phyloP scores from a whole-genome alignment of 2,797 vertebrate species.

The Chelonia mydas region DNA sequence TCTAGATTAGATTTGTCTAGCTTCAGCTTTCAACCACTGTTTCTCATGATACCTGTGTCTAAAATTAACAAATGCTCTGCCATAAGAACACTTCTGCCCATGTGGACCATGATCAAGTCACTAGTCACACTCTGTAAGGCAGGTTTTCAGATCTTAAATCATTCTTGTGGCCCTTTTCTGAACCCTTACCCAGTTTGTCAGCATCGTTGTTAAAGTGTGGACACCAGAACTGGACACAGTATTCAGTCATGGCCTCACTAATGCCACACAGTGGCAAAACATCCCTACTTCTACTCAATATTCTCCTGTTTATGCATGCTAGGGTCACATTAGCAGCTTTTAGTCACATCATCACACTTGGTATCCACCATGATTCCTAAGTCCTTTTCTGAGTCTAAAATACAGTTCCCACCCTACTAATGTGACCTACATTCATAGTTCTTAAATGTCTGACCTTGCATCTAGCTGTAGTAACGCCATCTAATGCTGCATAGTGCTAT shows the following conservation, averaged over 20 bases:
- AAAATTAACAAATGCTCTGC: neutral
- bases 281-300: neutral
- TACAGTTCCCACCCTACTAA: neutral
- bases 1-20: neutral
- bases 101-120: neutral
- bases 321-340: neutral
- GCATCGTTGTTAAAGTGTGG: neutral
- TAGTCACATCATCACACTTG: neutral
- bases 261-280: neutral
- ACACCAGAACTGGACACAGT: neutral
- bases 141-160: neutral
- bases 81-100: neutral
- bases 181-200: neutral
- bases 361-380: neutral
- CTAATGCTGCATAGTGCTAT: conserved; percentile 35
- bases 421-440: conserved; percentile 42
- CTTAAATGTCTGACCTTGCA: neutral
- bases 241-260: neutral
- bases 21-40: neutral
- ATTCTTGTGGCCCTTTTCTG: neutral
- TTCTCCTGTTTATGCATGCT: neutral
- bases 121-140: neutral
- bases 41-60: neutral
- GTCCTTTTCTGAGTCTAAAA: accelerated
- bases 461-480: conserved; percentile 41